Percentiles rank a stretch among this genome's conserved stretches.
Evolutionary conservation across 2,888 invertebrate genomes (phyloP).

Genomic region (Pseudoips prasinana): DNA sequence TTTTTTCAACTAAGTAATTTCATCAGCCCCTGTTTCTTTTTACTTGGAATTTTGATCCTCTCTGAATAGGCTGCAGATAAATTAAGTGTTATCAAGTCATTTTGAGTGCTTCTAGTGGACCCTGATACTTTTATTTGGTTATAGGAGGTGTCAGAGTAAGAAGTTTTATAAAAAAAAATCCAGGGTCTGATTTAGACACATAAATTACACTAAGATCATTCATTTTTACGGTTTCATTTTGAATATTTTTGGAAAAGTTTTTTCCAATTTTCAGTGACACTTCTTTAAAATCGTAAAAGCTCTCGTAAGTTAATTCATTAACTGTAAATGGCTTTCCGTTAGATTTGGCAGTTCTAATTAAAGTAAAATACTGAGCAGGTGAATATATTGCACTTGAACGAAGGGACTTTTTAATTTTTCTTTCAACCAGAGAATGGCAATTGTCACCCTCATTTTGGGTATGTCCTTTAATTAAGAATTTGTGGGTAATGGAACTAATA

Average conservation of each 20-base stretch:
- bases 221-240: slow-evolving; percentile 10
- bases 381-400: slow-evolving; percentile 28
- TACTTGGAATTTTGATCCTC: slow-evolving; percentile 17
- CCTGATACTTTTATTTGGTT: slow-evolving; percentile 12
- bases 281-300: slow-evolving; percentile 12
- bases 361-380: slow-evolving; percentile 35
- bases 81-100: slow-evolving; percentile 13
- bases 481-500: slow-evolving; percentile 11
- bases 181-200: slow-evolving; percentile 9
- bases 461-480: slow-evolving; percentile 35
- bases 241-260: slow-evolving; percentile 15
- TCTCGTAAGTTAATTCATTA: slow-evolving; percentile 7
- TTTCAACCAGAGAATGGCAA: slow-evolving; percentile 6
- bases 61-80: slow-evolving; percentile 16
- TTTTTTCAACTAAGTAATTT: slow-evolving; percentile 18
- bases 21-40: slow-evolving; percentile 14
- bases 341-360: slow-evolving; percentile 19
- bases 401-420: slow-evolving; percentile 6
- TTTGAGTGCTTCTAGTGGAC: slow-evolving; percentile 14
- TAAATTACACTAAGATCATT: slow-evolving; percentile 13
- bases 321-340: slow-evolving; percentile 5
- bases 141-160: slow-evolving; percentile 15
- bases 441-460: slow-evolving; percentile 30
- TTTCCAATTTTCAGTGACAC: slow-evolving; percentile 12
- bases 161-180: slow-evolving; percentile 11